phyloP scores from a whole-genome alignment of 2,888 invertebrate genomes.

The Erebia aethiops region DNA sequence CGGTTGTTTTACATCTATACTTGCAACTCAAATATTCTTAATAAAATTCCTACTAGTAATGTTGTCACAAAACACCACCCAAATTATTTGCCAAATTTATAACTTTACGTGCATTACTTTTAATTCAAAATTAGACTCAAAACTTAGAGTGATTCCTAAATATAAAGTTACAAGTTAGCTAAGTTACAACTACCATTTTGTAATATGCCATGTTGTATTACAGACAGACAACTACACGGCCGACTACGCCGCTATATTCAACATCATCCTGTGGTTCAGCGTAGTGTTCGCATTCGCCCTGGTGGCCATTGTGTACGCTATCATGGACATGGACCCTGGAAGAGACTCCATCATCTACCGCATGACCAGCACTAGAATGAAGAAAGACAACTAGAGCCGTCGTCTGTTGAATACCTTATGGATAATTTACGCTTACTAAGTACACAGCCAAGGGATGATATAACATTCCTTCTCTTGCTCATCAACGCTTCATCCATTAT shows the following conservation, averaged over 20 bases:
- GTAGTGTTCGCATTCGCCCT: slow-evolving; percentile 89
- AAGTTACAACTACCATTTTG: no score
- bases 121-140: no score
- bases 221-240: slow-evolving; percentile 84
- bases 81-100: no score
- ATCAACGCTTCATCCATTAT: no score
- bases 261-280: slow-evolving; percentile 93
- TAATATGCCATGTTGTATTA: slow-evolving; percentile 38
- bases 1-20: no score
- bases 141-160: neutral
- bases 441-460: neutral
- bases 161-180: no score
- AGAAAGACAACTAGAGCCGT: slow-evolving; percentile 93
- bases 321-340: slow-evolving; percentile 98
- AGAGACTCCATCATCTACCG: slow-evolving; percentile 99
- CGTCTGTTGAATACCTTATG: slow-evolving; percentile 15
- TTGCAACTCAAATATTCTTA: no score
- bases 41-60: no score
- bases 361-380: slow-evolving; percentile 98
- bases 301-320: slow-evolving; percentile 91
- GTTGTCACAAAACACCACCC: no score
- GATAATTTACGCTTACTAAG: neutral
- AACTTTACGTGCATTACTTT: no score
- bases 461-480: no score
- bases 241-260: slow-evolving; percentile 93